These are phyloP conservation scores for Setipinna tenuifilis DNA, from an alignment of 2,797 vertebrate species.

Conservation along the genomic window DNA sequence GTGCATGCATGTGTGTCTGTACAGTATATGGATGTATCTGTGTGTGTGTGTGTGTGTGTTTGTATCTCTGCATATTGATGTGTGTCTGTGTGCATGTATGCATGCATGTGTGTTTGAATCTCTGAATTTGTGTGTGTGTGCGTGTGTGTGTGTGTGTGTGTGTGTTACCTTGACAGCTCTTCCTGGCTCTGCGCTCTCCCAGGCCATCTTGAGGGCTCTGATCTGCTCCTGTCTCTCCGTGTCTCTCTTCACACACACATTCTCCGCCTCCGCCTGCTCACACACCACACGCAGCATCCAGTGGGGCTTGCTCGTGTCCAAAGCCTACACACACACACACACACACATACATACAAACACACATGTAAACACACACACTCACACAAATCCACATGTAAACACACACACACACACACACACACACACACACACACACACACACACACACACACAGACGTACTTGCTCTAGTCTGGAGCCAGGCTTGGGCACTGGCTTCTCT, in stretches of 20 bases:
- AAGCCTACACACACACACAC: conserved; percentile 51
- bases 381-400: neutral
- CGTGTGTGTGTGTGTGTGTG: neutral
- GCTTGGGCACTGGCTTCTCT: conserved; percentile 63
- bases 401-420: conserved; percentile 14
- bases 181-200: conserved; percentile 85
- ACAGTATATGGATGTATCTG: neutral
- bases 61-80: neutral
- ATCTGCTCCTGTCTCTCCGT: conserved; percentile 84
- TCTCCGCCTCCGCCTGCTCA: conserved; percentile 73
- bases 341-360: conserved; percentile 28
- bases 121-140: neutral
- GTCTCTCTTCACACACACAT: conserved; percentile 82
- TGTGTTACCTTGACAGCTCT: conserved; percentile 80
- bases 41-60: neutral
- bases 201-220: conserved; percentile 84
- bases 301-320: conserved; percentile 76
- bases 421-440: conserved; percentile 29
- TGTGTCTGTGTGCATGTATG: neutral
- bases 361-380: conserved; percentile 28
- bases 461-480: conserved; percentile 62
- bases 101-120: neutral
- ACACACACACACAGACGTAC: conserved; percentile 51
- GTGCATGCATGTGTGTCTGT: neutral
- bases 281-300: conserved; percentile 83